These are phyloP conservation scores for Dissostichus mawsoni DNA, from an alignment of 2,113 vertebrate species.

Conservation along the genomic window DNA sequence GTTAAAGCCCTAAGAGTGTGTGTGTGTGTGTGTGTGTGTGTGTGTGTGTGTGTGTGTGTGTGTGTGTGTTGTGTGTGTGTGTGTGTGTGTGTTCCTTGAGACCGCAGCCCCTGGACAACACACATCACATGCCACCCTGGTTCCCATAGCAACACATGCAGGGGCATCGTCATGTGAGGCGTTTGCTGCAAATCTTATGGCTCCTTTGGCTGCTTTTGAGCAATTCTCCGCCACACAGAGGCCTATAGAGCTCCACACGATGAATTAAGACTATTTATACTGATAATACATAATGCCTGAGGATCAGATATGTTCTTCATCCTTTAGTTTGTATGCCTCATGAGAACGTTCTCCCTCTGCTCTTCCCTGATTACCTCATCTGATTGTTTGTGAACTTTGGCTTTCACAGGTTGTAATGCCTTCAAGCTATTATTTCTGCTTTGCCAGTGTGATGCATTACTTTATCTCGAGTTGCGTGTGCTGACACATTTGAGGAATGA, in stretches of 20 bases:
- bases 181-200: constrained; percentile 44
- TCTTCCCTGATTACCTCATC: not conserved
- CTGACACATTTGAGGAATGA: constrained; percentile 15
- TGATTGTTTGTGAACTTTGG: not conserved
- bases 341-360: not conserved
- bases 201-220: constrained; percentile 8
- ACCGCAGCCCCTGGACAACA: constrained; percentile 6
- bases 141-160: constrained; percentile 64
- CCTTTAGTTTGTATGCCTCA: too few species aligned
- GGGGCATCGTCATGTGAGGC: constrained; percentile 60
- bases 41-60: not conserved
- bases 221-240: constrained; percentile 4
- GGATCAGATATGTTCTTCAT: not conserved
- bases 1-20: not conserved
- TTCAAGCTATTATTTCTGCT: not conserved
- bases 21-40: too few species aligned
- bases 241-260: not conserved
- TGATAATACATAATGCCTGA: not conserved
- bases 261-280: not conserved
- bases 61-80: not conserved
- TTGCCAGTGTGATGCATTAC: not conserved
- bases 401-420: not conserved
- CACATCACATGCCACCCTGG: constrained; percentile 61
- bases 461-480: constrained; percentile 34
- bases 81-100: constrained; percentile 9